Conservation (phyloP, 2,888 invertebrate species). For the Eretmocerus hayati region DNA sequence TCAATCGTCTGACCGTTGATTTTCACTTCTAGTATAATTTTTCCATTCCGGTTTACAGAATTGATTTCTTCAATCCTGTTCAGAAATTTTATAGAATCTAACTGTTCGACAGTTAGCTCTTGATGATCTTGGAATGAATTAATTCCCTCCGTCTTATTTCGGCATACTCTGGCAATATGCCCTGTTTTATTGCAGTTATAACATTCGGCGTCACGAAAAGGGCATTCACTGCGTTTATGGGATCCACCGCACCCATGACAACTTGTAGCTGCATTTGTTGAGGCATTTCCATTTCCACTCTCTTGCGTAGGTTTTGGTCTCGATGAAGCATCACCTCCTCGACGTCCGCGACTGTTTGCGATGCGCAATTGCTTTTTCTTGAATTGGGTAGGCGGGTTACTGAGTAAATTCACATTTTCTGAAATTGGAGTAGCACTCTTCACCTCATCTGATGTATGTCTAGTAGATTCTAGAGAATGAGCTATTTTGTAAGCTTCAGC, state of each 20-base stretch:
- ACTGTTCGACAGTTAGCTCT: not conserved
- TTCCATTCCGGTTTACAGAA: not conserved
- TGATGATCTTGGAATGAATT: not conserved
- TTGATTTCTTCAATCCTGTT: slow-evolving; percentile 5
- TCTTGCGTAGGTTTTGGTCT: no score
- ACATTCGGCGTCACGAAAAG: not conserved
- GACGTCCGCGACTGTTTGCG: no score
- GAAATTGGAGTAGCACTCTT: no score
- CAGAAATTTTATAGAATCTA: slow-evolving; percentile 2
- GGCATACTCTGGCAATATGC: not conserved
- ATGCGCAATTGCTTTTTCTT: no score
- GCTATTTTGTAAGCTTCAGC: no score
- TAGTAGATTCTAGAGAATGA: no score
- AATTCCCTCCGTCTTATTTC: not conserved
- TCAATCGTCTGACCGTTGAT: slow-evolving; percentile 4
- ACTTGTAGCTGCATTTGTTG: no score
- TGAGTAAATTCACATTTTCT: no score
- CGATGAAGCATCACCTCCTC: no score
- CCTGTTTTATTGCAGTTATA: not conserved
- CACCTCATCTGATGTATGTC: no score
- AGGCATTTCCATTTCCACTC: no score
- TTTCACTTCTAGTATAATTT: slow-evolving; percentile 9
- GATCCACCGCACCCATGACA: not conserved
- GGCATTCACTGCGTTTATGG: not conserved
- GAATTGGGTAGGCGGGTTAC: no score